Evolutionary conservation across 37 sponge, comb jelly and placozoan genomes (phyloP).

Genomic region (Haliclona indistincta): DNA sequence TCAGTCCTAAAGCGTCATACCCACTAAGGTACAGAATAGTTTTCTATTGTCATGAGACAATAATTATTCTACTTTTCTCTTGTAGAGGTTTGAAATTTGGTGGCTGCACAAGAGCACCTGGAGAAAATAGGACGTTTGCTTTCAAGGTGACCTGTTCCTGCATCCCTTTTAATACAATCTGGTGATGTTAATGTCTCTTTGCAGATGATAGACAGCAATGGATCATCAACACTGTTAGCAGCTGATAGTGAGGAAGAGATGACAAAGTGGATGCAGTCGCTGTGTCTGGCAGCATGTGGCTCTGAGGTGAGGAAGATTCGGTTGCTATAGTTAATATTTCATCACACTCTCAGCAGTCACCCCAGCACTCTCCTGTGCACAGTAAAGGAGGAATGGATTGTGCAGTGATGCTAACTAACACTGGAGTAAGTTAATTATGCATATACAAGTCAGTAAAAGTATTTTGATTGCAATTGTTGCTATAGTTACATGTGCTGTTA

Average conservation of each 20-base stretch:
- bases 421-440: conserved; percentile 17
- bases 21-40: not conserved
- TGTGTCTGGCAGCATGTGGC: conserved; percentile 49
- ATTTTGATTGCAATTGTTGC: not conserved
- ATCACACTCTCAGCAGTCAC: not conserved
- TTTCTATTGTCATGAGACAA: not conserved
- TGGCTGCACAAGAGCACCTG: conserved; percentile 35
- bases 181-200: not conserved
- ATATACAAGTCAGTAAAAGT: not conserved
- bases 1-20: not conserved
- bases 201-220: conserved; percentile 12
- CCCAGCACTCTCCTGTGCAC: not conserved
- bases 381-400: conserved; percentile 21
- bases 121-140: conserved; percentile 34
- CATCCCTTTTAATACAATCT: not conserved
- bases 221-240: conserved; percentile 24
- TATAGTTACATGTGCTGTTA: conserved; percentile 59
- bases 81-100: conserved; percentile 14
- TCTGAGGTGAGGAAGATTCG: not conserved
- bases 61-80: not conserved
- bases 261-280: conserved; percentile 63
- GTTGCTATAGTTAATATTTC: not conserved
- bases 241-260: conserved; percentile 55
- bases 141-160: conserved; percentile 27
- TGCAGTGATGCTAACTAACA: conserved; percentile 35